Evolutionary conservation across 2,113 vertebrate genomes (phyloP), one percentile per base, ranked within the genome.

Genomic region (Plecturocebus donacophilus): DNA sequence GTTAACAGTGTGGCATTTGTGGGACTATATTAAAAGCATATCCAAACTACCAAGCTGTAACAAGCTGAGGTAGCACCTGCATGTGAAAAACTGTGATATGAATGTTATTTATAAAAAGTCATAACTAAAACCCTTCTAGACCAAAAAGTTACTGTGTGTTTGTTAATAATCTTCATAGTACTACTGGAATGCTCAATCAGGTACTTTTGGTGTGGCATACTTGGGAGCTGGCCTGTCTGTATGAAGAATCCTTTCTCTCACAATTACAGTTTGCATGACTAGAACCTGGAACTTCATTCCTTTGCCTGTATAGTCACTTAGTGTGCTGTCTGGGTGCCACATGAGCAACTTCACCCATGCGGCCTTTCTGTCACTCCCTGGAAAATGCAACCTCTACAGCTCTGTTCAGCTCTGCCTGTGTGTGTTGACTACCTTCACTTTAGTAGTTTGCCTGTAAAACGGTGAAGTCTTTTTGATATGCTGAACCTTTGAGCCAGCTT

Each of bases 351-450:
- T 81, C 64, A 92, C 96, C n/a, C 88, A 0, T 68, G 87, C 92
- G 96, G 96, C 96, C 98, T 98, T 98, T 97, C 93, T 75, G 95
- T 80, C 83, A 92, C 7, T 87, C 91, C 52, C 97, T 42, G 77
- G 76, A 95, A 97, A 77, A 94, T 49, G 35, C 61, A 4, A 8
- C 87, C 94, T 97, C 91, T 92, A 35, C 71, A 45, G 58, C 85
- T 97, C 75, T 91, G 66, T 68, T 96, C 80, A 96, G 75, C 38
- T 98, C 79, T 98, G 56, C 75, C 95, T 66, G 21, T 88, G 77
- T 84, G 90, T 42, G 75, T 85, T 14, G 73, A 71, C 30, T 87
- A 25, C 30, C 9, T 88, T 66, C 0, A 54, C 42, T 52, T 94
- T 94, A 80, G 70, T 76, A 70, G 94, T 95, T 97, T 81, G 71